Base-by-base conservation (phyloP, 2,888 invertebrate species). In the Nomada lathburiana region DNA sequence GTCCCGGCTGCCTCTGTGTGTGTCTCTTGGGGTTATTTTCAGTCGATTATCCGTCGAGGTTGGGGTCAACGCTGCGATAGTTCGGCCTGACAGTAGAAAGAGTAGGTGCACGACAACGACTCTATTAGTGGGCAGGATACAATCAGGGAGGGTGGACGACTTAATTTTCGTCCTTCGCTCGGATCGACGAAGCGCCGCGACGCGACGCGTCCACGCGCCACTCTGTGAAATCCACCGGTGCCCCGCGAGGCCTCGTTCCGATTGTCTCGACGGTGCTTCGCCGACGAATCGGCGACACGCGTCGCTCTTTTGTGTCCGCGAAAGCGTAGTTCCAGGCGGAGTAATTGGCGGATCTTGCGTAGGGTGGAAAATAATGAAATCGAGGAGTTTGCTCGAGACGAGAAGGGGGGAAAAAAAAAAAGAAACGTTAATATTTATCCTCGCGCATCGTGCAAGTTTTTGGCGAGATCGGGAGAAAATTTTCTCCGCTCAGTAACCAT, bases 11-110 rank as follows among this genome's bases (percentile, higher is more conserved):
- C 16, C 16, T 47, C 47, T 47, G 47, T 69, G 47, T 69, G 85
- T 83, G 91, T 93, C 93, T 92, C 92, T 89, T 88, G 93, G 93
- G 93, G 91, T 93, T 93, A 93, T 93, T 93, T 93, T 93, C 93
- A 92, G 93, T 93, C 93, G 93, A 93, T 93, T 93, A 93, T 93
- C 93, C 91, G 23, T 50, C 77, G 89, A 88, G 88, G 73, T 78
- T 71, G 85, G 90, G 92, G 90, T 90, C 89, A 91, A 88, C 84
- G 82, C 76, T 20, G 29, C 67, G 84, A 86, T 88, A 83, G 84
- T 86, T 88, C 83, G 82, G 67, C 79, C 79, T 64, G 62, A 62
- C 68, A 71, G 79, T 83, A 82, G 42, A 85, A 83, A 78, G 76
- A 86, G 75, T 75, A 82, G 87, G 86, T 60, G 63, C 63, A 55